Conservation (phyloP, 30 jellyfish, hydroid and myxozoan genomes). For the Pseudorhiza aurosa region DNA sequence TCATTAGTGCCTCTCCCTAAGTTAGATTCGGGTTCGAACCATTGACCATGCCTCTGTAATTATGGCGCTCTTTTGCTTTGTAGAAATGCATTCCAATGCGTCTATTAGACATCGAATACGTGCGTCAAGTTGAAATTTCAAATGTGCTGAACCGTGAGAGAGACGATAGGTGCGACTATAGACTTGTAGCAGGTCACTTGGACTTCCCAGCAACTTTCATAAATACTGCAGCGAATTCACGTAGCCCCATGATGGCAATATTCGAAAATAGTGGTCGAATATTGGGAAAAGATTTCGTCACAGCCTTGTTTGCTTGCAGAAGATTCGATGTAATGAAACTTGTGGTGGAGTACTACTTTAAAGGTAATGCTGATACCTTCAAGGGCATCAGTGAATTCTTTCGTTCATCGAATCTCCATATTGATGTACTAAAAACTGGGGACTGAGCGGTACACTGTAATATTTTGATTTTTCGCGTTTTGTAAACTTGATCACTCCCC, state of each 20-base stretch:
- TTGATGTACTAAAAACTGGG: too few relatives aligned
- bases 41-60: too few relatives aligned
- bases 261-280: slow-evolving; percentile 6
- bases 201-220: slow-evolving; percentile 14
- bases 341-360: slow-evolving; percentile 1
- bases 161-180: slow-evolving; percentile 37
- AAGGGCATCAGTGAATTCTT: too few relatives aligned
- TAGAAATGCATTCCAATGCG: slow-evolving; percentile 28
- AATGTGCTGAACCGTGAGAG: slow-evolving; percentile 19
- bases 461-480: too few relatives aligned
- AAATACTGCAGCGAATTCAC: background rate
- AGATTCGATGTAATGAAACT: slow-evolving; percentile 52
- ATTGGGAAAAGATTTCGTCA: slow-evolving; percentile 17
- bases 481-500: too few relatives aligned
- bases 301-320: slow-evolving; percentile 15
- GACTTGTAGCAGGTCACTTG: slow-evolving; percentile 29
- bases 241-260: slow-evolving; percentile 46
- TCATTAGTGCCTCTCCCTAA: too few relatives aligned
- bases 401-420: too few relatives aligned
- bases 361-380: background rate
- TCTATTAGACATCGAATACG: slow-evolving; percentile 1
- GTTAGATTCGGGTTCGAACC: too few relatives aligned
- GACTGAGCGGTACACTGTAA: too few relatives aligned
- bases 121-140: slow-evolving; percentile 27
- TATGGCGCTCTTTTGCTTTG: background rate